Conservation (phyloP, 64 coral and sea anemone species). For the Porites lutea region DNA sequence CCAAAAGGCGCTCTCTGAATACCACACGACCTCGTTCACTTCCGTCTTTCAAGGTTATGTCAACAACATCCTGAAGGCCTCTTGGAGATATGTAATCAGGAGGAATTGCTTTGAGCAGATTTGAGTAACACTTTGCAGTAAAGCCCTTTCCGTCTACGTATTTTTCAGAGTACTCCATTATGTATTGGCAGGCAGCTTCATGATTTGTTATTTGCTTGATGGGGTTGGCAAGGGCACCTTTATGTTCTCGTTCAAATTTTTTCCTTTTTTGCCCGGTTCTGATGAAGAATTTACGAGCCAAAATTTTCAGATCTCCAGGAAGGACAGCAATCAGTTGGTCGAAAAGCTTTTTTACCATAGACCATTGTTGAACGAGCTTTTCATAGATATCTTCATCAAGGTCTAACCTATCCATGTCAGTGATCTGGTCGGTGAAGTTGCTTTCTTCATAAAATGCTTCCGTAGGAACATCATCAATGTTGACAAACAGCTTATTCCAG, state of each 20-base stretch:
- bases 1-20: too few species aligned
- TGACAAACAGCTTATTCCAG: slow-evolving; percentile 7
- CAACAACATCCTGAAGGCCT: too few species aligned
- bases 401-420: slow-evolving; percentile 7
- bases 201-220: background rate
- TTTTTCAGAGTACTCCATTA: too few species aligned
- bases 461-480: slow-evolving; percentile 5
- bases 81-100: too few species aligned
- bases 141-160: too few species aligned
- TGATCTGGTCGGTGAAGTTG: slow-evolving; percentile 11
- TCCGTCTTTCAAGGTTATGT: too few species aligned
- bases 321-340: background rate
- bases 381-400: slow-evolving; percentile 1
- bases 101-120: too few species aligned
- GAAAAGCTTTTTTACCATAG: background rate
- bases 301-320: background rate
- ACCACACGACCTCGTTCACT: too few species aligned
- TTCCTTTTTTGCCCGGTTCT: slow-evolving; percentile 2
- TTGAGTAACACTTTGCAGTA: too few species aligned
- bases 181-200: background rate
- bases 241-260: background rate
- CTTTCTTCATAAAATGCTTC: background rate
- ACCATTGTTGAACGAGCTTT: background rate
- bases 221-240: too few species aligned
- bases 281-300: slow-evolving; percentile 26